A percentile compares a stretch with the other conserved stretches of the same genome.
Conservation (phyloP, 1,140 invertebrate genomes). For the Calosoma granatense region DNA sequence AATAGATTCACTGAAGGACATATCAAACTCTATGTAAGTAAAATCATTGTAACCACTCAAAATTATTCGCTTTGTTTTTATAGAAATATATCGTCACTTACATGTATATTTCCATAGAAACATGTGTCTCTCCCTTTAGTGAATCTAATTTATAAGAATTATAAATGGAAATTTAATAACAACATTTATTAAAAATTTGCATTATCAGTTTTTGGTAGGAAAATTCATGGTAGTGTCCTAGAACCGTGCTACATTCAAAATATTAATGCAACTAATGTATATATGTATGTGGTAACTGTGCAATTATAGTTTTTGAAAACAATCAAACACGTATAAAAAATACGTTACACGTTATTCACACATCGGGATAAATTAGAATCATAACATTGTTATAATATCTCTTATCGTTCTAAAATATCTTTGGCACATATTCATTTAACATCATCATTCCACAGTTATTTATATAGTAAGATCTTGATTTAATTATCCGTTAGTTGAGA, state of each 20-base stretch:
- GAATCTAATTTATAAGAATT: too few relatives aligned
- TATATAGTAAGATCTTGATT: neutral
- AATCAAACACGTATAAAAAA: too few relatives aligned
- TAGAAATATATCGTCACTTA: too few relatives aligned
- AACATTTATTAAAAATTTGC: neutral
- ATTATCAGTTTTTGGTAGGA: neutral
- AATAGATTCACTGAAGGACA: too few relatives aligned
- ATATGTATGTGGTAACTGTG: neutral
- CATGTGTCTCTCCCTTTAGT: too few relatives aligned
- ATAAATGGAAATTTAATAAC: too few relatives aligned
- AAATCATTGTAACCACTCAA: too few relatives aligned
- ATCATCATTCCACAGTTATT: neutral
- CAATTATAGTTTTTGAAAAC: too few relatives aligned
- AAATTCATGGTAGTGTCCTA: conserved; percentile 1
- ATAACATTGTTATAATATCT: neutral
- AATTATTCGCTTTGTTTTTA: too few relatives aligned
- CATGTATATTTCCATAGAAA: too few relatives aligned
- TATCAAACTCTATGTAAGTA: too few relatives aligned
- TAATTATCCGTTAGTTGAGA: neutral
- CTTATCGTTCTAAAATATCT: conserved; percentile 3
- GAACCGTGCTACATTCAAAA: conserved; percentile 1
- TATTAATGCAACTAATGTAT: too few relatives aligned
- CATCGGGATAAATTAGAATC: neutral
- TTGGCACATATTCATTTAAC: conserved; percentile 1
- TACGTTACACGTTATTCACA: neutral